Conservation (phyloP, 1,140 invertebrate genomes). For the Euwallacea fornicatus region DNA sequence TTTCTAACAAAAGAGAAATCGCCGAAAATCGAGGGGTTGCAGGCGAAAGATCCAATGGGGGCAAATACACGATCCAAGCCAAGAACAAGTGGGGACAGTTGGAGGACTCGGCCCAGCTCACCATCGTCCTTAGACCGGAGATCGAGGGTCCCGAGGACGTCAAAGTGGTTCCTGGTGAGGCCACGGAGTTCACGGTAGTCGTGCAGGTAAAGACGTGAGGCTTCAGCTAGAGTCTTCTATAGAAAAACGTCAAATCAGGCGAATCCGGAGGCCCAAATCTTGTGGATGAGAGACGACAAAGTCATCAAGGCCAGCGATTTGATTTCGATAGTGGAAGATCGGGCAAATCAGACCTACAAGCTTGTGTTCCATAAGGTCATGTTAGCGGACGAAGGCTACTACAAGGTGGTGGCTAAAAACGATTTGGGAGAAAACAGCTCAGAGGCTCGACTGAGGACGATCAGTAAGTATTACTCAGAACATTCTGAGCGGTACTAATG, state of each 20-base stretch:
- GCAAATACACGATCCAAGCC: conserved; percentile 76
- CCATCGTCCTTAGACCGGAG: conserved; percentile 74
- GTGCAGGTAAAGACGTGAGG: conserved; percentile 51
- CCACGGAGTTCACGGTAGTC: conserved; percentile 68
- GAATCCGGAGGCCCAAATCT: conserved; percentile 77
- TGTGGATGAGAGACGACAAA: conserved; percentile 70
- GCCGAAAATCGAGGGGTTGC: conserved; percentile 16
- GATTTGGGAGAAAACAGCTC: conserved; percentile 71
- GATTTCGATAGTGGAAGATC: conserved; percentile 64
- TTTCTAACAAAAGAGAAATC: background rate
- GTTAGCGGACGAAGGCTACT: conserved; percentile 77
- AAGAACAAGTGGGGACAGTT: conserved; percentile 77
- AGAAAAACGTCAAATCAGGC: conserved; percentile 54
- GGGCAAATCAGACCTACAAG: conserved; percentile 65
- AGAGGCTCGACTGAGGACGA: conserved; percentile 71
- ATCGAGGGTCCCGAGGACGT: conserved; percentile 73
- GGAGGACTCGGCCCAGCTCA: conserved; percentile 68
- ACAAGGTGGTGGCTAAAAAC: conserved; percentile 75
- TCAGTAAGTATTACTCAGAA: conserved; percentile 64
- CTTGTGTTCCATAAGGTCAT: conserved; percentile 69
- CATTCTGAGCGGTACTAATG: background rate
- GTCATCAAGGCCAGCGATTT: conserved; percentile 61
- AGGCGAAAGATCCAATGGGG: conserved; percentile 74
- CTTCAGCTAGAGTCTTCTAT: background rate
- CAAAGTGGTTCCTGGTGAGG: conserved; percentile 70